These are phyloP conservation scores for Burhinus bistriatus DNA, from an alignment of 2,113 vertebrate genomes.

Conservation along the genomic window DNA sequence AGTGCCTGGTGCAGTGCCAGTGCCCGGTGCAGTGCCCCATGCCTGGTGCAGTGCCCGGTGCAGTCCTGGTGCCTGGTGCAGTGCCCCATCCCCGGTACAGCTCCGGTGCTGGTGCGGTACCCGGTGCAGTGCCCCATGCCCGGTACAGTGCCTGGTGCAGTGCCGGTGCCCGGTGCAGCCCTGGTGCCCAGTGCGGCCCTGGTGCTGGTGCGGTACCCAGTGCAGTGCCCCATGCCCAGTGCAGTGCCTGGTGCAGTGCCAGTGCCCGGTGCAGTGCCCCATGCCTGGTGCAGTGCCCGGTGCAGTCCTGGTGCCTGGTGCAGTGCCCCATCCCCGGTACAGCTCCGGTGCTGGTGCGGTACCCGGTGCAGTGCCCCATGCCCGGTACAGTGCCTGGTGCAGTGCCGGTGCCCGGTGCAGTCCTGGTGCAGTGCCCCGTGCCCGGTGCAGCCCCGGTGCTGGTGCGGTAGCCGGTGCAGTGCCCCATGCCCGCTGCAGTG, in stretches of 20 bases:
- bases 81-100: background rate
- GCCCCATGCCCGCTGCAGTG: too few species aligned
- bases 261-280: background rate
- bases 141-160: rapidly evolving
- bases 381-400: background rate
- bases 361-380: background rate
- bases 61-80: background rate
- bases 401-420: background rate
- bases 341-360: too few species aligned
- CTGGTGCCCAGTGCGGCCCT: background rate
- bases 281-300: too few species aligned
- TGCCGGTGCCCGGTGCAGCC: too few species aligned
- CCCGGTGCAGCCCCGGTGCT: too few species aligned
- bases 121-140: background rate
- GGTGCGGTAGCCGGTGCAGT: too few species aligned
- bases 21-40: too few species aligned
- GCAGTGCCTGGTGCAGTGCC: background rate
- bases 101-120: background rate
- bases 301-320: background rate
- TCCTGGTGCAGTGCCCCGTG: too few species aligned
- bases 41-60: background rate
- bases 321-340: too few species aligned
- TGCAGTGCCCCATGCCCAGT: background rate
- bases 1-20: background rate
- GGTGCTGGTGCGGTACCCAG: too few species aligned